These are phyloP conservation scores for Onthophagus sagittarius DNA, from an alignment of 2,888 invertebrate species.

Conservation along the genomic window DNA sequence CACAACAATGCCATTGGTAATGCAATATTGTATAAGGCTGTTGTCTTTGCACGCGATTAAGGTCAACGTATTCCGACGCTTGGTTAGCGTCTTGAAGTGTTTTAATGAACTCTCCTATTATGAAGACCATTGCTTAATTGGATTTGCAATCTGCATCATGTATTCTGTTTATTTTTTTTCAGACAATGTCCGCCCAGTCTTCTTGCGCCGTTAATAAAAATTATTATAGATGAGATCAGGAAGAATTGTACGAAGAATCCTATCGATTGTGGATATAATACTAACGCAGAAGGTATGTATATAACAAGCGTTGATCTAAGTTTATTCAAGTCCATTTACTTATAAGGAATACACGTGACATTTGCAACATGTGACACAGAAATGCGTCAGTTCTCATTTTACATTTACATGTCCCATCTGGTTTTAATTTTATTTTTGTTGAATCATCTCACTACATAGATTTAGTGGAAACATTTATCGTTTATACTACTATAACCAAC, in stretches of 20 bases:
- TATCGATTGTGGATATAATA: constrained; percentile 59
- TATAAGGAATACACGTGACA: neutral
- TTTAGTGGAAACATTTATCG: neutral
- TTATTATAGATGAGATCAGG: constrained; percentile 65
- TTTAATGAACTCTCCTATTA: neutral
- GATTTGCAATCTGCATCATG: neutral
- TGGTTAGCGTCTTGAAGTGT: neutral
- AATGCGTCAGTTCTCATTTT: neutral
- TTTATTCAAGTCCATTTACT: neutral
- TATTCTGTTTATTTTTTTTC: constrained; percentile 38
- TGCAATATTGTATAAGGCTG: neutral
- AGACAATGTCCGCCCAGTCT: constrained; percentile 70
- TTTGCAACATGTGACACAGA: neutral
- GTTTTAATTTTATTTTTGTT: neutral
- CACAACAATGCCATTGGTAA: neutral
- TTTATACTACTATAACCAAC: neutral
- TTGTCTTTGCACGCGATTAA: neutral
- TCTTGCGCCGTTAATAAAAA: constrained; percentile 63
- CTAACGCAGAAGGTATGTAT: constrained; percentile 57
- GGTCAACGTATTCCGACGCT: neutral
- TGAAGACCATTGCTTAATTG: neutral
- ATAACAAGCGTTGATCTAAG: no score
- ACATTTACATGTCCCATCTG: neutral
- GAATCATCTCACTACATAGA: neutral
- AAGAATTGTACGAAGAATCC: constrained; percentile 62